A percentile compares a stretch with the other conserved stretches of the same genome.
Conservation (phyloP, 2,797 vertebrate species). For the Threskiornis aethiopicus region DNA sequence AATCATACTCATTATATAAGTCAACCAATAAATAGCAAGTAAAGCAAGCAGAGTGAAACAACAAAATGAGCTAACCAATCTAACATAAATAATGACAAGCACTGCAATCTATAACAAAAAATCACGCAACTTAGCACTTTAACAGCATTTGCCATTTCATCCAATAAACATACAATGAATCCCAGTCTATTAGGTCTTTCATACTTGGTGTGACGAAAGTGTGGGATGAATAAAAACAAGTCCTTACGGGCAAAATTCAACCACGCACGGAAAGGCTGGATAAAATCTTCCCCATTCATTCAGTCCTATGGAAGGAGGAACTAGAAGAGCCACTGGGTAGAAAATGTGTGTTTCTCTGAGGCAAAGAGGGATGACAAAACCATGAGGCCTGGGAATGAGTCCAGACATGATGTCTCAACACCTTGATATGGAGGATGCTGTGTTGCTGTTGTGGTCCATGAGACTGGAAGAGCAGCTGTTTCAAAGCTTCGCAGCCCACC, state of each 20-base stretch:
- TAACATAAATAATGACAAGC: slow-evolving; percentile 69
- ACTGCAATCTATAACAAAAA: slow-evolving; percentile 36
- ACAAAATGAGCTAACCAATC: slow-evolving; percentile 66
- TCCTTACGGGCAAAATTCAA: slow-evolving; percentile 37
- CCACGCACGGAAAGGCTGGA: background rate
- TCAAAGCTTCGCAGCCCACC: background rate
- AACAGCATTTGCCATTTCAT: slow-evolving; percentile 12
- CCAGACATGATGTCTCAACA: background rate
- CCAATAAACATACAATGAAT: background rate
- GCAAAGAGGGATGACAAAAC: background rate
- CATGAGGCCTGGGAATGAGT: background rate
- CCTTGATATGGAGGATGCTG: background rate
- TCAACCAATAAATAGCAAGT: slow-evolving; percentile 57
- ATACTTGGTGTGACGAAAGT: background rate
- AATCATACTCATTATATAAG: slow-evolving; percentile 59
- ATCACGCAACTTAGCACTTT: slow-evolving; percentile 30
- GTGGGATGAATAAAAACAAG: slow-evolving; percentile 39
- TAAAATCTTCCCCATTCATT: slow-evolving; percentile 28
- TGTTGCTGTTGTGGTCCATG: background rate
- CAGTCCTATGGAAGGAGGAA: background rate
- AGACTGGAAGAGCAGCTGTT: background rate
- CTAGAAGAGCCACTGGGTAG: background rate
- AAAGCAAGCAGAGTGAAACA: slow-evolving; percentile 69
- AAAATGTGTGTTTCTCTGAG: background rate
- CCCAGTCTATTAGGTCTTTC: slow-evolving; percentile 20